A percentile compares a stretch with the other conserved stretches of the same genome.
These are phyloP conservation scores for Oncorhynchus gorbuscha DNA, from an alignment of 2,113 vertebrate genomes.

Conservation along the genomic window DNA sequence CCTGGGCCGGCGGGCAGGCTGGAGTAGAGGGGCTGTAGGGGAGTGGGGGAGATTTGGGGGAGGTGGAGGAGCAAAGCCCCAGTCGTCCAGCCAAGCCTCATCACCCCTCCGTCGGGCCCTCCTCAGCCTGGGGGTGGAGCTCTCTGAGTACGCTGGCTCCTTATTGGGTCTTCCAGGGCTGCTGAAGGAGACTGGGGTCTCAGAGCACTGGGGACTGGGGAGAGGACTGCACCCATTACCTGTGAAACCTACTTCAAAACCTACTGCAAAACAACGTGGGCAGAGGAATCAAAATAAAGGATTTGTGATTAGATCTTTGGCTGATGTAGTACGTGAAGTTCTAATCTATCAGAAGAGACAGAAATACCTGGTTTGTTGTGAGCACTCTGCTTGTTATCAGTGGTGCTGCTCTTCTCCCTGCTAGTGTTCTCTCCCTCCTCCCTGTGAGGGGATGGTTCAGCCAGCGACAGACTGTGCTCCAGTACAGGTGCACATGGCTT, in stretches of 20 bases:
- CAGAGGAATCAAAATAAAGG: not conserved
- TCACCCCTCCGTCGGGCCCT: constrained; percentile 70
- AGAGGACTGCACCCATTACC: constrained; percentile 41
- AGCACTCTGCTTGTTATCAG: constrained; percentile 30
- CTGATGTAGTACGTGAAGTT: too few relatives aligned
- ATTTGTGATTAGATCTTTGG: too few relatives aligned
- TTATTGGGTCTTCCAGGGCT: constrained; percentile 42
- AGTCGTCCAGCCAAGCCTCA: constrained; percentile 68
- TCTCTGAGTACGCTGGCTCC: constrained; percentile 50
- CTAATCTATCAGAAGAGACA: constrained; percentile 13
- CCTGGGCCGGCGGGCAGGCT: constrained; percentile 66
- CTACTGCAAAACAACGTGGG: constrained; percentile 23
- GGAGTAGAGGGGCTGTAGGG: constrained; percentile 38
- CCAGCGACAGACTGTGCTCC: constrained; percentile 47
- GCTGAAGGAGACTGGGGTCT: constrained; percentile 37
- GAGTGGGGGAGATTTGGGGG: constrained; percentile 44
- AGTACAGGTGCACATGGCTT: constrained; percentile 59
- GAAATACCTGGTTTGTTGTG: constrained; percentile 61
- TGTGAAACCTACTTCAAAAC: constrained; percentile 44
- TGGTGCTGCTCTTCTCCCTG: constrained; percentile 52
- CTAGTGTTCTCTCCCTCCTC: constrained; percentile 29
- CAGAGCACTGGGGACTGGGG: constrained; percentile 26
- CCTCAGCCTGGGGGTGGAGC: constrained; percentile 64
- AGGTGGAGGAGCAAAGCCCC: constrained; percentile 72
- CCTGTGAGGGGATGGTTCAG: constrained; percentile 37